A percentile compares a stretch with the other conserved stretches of the same genome.
Conservation (phyloP, 2,797 vertebrate genomes). For the Darevskia nairensis region DNA sequence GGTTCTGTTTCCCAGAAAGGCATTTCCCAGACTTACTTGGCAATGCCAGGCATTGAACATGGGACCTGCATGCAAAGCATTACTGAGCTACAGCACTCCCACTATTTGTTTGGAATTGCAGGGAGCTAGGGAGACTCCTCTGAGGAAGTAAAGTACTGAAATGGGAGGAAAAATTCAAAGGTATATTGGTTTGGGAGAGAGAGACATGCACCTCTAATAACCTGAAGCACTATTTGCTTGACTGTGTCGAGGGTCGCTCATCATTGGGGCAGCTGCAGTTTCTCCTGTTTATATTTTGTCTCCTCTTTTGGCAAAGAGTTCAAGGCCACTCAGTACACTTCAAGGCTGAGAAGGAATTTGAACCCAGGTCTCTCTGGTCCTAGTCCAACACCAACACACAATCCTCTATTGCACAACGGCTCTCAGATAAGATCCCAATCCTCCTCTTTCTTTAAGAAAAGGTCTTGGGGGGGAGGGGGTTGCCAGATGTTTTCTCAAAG, state of each 20-base stretch:
- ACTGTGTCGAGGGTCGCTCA: not conserved
- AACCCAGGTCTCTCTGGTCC: not conserved
- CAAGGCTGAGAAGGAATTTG: not conserved
- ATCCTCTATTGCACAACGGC: not conserved
- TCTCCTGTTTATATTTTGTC: not conserved
- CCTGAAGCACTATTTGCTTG: not conserved
- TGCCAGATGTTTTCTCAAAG: slow-evolving; percentile 24
- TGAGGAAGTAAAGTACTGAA: not conserved
- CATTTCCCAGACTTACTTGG: not conserved
- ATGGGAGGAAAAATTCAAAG: not conserved
- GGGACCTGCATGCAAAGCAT: not conserved
- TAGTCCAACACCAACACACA: not conserved
- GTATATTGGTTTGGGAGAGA: not conserved
- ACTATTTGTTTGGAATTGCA: not conserved
- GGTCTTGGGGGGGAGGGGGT: not conserved
- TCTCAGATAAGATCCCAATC: not conserved
- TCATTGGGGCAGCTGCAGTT: not conserved
- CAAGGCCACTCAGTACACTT: not conserved
- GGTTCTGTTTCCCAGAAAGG: not conserved
- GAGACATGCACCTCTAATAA: not conserved
- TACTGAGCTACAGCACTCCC: not conserved
- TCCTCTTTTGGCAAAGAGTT: not conserved
- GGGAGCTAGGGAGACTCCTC: not conserved
- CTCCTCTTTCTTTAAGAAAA: not conserved
- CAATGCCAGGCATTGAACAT: not conserved